phyloP scores from a whole-genome alignment of 2,113 vertebrate genomes.

The Phyllostomus hastatus region DNA sequence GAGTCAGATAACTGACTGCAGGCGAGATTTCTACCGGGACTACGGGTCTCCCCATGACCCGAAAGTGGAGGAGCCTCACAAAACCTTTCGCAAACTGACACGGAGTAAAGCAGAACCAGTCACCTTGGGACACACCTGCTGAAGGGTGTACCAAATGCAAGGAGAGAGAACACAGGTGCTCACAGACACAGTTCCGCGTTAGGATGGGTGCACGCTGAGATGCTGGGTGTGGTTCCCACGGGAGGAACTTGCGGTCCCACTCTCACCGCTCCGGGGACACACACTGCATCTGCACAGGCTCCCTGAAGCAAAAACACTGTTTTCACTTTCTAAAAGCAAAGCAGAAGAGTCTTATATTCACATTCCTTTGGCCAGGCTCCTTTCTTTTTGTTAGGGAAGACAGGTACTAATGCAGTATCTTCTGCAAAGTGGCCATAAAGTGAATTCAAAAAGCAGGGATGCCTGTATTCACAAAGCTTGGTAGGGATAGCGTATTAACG shows the following conservation, averaged over 20 bases:
- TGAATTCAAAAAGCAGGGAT: neutral
- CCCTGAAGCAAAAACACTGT: neutral
- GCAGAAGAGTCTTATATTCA: neutral
- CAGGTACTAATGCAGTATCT: neutral
- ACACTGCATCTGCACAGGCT: neutral
- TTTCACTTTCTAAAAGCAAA: neutral
- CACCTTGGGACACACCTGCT: neutral
- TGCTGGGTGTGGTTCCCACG: neutral
- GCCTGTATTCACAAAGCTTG: neutral
- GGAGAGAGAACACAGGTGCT: neutral
- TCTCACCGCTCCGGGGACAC: too few species aligned
- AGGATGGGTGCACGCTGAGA: too few species aligned
- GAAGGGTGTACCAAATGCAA: too few species aligned
- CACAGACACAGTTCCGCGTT: neutral
- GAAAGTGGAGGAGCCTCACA: too few species aligned
- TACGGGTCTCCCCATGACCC: neutral
- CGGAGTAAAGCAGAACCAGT: neutral
- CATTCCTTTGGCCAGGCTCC: neutral
- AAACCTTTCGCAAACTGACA: too few species aligned
- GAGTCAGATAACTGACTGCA: neutral
- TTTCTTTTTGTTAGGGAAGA: neutral
- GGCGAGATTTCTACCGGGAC: neutral
- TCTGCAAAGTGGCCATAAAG: neutral
- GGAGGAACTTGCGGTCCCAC: too few species aligned
- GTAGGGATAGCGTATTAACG: neutral